A percentile compares a stretch with the other conserved stretches of the same genome.
These are phyloP conservation scores for Plagodis dolabraria DNA, from an alignment of 2,888 invertebrate species.

Conservation along the genomic window DNA sequence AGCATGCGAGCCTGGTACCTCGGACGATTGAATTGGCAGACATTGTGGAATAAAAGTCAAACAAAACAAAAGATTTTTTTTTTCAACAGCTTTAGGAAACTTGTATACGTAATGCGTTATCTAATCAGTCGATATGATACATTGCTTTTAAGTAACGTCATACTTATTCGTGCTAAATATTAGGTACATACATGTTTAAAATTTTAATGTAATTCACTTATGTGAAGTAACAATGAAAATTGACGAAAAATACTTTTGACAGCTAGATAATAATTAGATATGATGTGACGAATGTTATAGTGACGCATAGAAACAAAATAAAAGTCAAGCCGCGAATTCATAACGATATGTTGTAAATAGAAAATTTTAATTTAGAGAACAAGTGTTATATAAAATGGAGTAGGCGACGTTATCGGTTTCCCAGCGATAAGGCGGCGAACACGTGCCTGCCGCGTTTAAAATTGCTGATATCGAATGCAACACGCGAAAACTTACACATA, in stretches of 20 bases:
- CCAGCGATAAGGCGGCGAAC: constrained; percentile 49
- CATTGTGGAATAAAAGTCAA: constrained; percentile 67
- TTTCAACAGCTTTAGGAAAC: not conserved
- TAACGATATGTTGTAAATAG: constrained; percentile 39
- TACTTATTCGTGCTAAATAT: constrained; percentile 5
- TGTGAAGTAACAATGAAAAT: constrained; percentile 5
- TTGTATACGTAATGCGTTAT: constrained; percentile 9
- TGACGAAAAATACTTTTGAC: constrained; percentile 10
- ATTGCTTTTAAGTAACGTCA: constrained; percentile 6
- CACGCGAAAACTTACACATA: constrained; percentile 50
- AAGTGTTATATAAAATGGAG: constrained; percentile 51
- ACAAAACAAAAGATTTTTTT: constrained; percentile 45
- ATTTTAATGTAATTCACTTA: not conserved
- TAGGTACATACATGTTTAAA: not conserved
- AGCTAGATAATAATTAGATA: constrained; percentile 15
- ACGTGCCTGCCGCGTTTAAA: constrained; percentile 51
- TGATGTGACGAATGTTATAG: constrained; percentile 36
- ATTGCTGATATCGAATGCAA: constrained; percentile 55
- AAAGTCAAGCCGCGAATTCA: constrained; percentile 38
- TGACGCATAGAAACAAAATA: constrained; percentile 42
- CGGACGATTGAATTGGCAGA: constrained; percentile 76
- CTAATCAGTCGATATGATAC: constrained; percentile 1
- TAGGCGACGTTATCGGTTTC: constrained; percentile 54
- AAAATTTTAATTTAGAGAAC: constrained; percentile 45
- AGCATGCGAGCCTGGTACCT: constrained; percentile 69